These are phyloP conservation scores for Notolepis coatsorum DNA, from an alignment of 2,797 vertebrate genomes.

Conservation along the genomic window DNA sequence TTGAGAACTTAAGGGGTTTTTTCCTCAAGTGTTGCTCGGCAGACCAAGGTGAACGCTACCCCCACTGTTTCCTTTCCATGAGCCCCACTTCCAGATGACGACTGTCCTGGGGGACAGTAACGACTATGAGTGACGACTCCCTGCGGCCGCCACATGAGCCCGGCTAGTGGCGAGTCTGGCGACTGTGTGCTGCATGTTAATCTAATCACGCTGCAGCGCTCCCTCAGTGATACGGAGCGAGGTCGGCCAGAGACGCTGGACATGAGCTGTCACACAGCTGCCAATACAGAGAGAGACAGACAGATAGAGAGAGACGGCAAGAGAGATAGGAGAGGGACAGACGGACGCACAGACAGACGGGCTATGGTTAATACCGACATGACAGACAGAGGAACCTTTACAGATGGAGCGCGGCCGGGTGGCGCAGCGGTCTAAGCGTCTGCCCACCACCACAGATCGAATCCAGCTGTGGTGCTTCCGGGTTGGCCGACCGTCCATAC, in stretches of 20 bases:
- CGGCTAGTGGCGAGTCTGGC: background rate
- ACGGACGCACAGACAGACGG: background rate
- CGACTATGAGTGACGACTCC: conserved; percentile 33
- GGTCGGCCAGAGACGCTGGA: background rate
- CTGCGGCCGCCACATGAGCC: conserved; percentile 25
- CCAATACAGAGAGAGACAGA: conserved; percentile 1
- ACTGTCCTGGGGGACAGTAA: conserved; percentile 4
- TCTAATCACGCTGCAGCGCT: conserved; percentile 31
- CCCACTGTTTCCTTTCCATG: conserved; percentile 25
- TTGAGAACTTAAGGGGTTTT: background rate
- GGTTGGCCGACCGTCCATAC: too few relatives aligned
- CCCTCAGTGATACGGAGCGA: background rate
- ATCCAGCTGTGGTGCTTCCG: too few relatives aligned
- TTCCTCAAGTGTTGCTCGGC: background rate
- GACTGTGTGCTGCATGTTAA: conserved; percentile 44
- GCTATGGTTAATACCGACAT: background rate
- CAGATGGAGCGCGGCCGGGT: background rate
- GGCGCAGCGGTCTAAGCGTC: too few relatives aligned
- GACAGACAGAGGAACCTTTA: background rate
- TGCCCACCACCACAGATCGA: too few relatives aligned
- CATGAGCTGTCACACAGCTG: background rate
- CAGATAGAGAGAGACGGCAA: background rate
- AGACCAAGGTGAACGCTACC: conserved; percentile 3
- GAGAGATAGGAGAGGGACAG: background rate
- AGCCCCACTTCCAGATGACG: conserved; percentile 22